Conservation (phyloP, 2,797 vertebrate genomes). For the Anolis apletophallus region DNA sequence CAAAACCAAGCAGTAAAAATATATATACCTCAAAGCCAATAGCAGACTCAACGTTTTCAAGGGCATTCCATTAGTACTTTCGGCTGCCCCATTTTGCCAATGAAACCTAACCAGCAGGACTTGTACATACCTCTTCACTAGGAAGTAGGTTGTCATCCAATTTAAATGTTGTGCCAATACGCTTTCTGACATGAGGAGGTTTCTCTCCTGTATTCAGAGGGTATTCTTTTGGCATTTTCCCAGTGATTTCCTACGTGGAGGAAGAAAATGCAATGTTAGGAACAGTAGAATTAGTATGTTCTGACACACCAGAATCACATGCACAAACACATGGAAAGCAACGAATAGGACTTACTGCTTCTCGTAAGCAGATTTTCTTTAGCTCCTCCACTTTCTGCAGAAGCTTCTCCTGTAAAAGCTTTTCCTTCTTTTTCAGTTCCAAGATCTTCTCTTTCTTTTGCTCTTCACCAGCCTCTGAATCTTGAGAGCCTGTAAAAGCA, state of each 20-base stretch:
- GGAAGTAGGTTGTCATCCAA: conserved; percentile 89
- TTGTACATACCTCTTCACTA: conserved; percentile 81
- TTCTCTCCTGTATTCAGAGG: conserved; percentile 89
- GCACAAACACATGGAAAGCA: fast-evolving
- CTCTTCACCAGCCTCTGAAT: conserved; percentile 91
- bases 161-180: conserved; percentile 91
- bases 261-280: conserved; percentile 15
- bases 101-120: neutral
- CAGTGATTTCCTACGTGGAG: conserved; percentile 88
- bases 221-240: conserved; percentile 92
- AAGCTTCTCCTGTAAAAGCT: conserved; percentile 88
- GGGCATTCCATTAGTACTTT: neutral
- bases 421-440: conserved; percentile 93
- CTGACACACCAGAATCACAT: neutral
- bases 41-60: conserved; percentile 8
- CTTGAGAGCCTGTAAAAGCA: conserved; percentile 86
- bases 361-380: conserved; percentile 92
- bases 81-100: conserved; percentile 17
- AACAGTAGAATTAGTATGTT: neutral
- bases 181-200: conserved; percentile 86
- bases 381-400: conserved; percentile 90
- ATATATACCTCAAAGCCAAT: neutral
- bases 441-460: conserved; percentile 93
- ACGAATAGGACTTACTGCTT: conserved; percentile 85
- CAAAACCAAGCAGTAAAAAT: neutral